phyloP scores from a whole-genome alignment of 2,888 invertebrate species.

The Atethmia centrago region DNA sequence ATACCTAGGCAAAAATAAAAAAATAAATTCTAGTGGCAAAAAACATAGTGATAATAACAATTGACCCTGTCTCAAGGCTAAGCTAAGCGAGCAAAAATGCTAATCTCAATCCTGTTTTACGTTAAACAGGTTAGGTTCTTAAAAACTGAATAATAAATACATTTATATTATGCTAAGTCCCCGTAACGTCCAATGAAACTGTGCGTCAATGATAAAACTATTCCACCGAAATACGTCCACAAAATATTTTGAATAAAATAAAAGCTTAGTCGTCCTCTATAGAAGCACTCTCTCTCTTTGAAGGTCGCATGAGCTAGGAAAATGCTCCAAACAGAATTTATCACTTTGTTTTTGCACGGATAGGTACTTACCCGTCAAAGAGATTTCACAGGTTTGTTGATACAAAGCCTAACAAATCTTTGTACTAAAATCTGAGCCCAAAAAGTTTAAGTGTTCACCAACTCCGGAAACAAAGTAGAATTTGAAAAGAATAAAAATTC shows the following conservation, averaged over 20 bases:
- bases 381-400: conserved; percentile 31
- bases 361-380: conserved; percentile 25
- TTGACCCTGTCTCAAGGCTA: conserved; percentile 36
- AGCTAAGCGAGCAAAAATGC: conserved; percentile 42
- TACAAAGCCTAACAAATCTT: conserved; percentile 34
- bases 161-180: conserved; percentile 16
- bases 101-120: conserved; percentile 24
- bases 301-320: conserved; percentile 21
- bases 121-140: conserved; percentile 12
- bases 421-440: conserved; percentile 24
- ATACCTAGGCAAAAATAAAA: neutral
- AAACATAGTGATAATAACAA: neutral
- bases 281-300: conserved; percentile 16
- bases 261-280: conserved; percentile 17
- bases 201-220: conserved; percentile 28
- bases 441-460: conserved; percentile 28
- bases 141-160: conserved; percentile 36
- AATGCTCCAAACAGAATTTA: conserved; percentile 36
- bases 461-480: conserved; percentile 42
- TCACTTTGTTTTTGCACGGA: conserved; percentile 49
- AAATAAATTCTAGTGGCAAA: neutral
- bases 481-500: conserved; percentile 44
- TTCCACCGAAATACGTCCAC: conserved; percentile 3
- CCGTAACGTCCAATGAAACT: conserved; percentile 16
- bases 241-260: conserved; percentile 35